phyloP scores from a whole-genome alignment of 2,113 vertebrate species.

The Sus scrofa region DNA sequence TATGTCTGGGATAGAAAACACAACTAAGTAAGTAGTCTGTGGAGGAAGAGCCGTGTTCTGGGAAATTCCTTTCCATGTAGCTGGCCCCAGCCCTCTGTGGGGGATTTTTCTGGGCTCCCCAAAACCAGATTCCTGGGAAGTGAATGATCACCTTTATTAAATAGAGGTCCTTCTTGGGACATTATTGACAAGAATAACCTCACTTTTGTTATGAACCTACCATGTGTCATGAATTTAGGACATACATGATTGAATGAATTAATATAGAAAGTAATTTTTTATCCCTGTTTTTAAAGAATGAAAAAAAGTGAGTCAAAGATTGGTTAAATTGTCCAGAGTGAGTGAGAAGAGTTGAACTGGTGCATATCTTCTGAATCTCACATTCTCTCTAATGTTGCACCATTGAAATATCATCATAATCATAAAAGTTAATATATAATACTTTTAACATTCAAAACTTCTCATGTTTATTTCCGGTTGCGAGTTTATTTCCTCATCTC shows the following conservation, averaged over 20 bases:
- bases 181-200: not conserved
- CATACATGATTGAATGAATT: not conserved
- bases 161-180: constrained; percentile 46
- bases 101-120: constrained; percentile 28
- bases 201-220: not conserved
- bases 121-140: not conserved
- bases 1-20: constrained; percentile 62
- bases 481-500: not conserved
- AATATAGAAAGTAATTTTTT: not conserved
- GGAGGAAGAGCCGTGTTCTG: constrained; percentile 62
- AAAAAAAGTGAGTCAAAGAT: not conserved
- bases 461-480: not conserved
- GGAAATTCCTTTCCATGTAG: constrained; percentile 79
- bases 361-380: not conserved
- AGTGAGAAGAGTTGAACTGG: not conserved
- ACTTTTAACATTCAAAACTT: not conserved
- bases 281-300: constrained; percentile 12
- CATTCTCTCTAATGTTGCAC: not conserved
- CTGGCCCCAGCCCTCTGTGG: constrained; percentile 49
- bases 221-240: not conserved
- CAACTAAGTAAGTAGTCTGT: constrained; percentile 67
- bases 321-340: not conserved
- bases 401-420: not conserved
- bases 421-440: not conserved
- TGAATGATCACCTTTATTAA: constrained; percentile 59